Percentiles rank a stretch among this genome's conserved stretches.
Evolutionary conservation across 2,113 vertebrate genomes (phyloP).

Genomic region (Oncorhynchus mykiss): DNA sequence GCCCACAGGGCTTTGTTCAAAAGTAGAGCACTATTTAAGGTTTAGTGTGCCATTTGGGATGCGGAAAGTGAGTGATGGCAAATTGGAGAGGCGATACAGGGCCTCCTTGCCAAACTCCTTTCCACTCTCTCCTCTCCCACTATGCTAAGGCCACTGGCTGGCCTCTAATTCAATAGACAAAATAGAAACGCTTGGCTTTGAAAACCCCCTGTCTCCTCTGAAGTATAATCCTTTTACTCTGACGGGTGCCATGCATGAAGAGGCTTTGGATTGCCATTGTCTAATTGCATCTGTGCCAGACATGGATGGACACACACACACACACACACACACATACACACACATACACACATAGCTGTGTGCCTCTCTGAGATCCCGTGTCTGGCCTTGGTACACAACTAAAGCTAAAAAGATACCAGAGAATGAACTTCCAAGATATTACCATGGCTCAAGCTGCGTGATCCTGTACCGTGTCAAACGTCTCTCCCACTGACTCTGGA

Average conservation of each 20-base stretch:
- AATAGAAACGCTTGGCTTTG: slow-evolving; percentile 48
- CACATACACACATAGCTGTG: not conserved
- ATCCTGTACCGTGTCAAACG: not conserved
- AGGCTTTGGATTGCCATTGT: slow-evolving; percentile 41
- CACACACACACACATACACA: not conserved
- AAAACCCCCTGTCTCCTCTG: slow-evolving; percentile 27
- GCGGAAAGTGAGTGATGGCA: slow-evolving; percentile 26
- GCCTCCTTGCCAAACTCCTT: too few relatives aligned
- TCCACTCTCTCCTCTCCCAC: slow-evolving; percentile 14
- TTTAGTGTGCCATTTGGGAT: too few relatives aligned
- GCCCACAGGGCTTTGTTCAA: too few relatives aligned
- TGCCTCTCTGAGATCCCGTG: not conserved
- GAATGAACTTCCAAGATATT: not conserved
- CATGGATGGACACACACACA: slow-evolving; percentile 22
- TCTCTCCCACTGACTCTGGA: not conserved
- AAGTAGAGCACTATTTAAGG: too few relatives aligned
- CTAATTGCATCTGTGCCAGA: slow-evolving; percentile 47
- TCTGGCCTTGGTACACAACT: not conserved
- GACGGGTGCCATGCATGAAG: slow-evolving; percentile 28
- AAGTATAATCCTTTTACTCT: slow-evolving; percentile 46
- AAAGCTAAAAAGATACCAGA: slow-evolving; percentile 12
- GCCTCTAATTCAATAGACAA: slow-evolving; percentile 52
- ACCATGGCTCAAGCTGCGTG: not conserved
- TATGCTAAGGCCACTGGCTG: slow-evolving; percentile 52
- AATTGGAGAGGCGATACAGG: slow-evolving; percentile 31